These are phyloP conservation scores for Florisuga fusca DNA, from an alignment of 2,797 vertebrate genomes.

Conservation along the genomic window DNA sequence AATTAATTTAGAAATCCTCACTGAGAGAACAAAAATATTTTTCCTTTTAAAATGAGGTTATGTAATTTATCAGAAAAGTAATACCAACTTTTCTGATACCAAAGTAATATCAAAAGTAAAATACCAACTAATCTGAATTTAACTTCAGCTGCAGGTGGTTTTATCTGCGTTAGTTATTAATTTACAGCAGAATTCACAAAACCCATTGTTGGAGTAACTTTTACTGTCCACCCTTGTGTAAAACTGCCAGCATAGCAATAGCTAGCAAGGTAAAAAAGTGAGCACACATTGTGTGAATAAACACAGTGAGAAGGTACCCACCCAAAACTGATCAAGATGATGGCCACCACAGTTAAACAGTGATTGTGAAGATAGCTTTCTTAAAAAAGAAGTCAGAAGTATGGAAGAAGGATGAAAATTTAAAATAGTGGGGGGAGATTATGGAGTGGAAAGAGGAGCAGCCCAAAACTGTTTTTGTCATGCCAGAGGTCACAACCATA, in stretches of 20 bases:
- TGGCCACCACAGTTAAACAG: neutral
- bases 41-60: neutral
- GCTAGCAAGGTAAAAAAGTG: neutral
- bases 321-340: neutral
- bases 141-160: neutral
- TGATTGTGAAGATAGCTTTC: neutral
- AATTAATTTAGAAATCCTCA: neutral
- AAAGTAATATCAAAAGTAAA: too few relatives aligned
- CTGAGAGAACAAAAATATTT: neutral
- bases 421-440: neutral
- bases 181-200: neutral
- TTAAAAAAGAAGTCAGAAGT: neutral
- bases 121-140: neutral
- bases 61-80: too few relatives aligned
- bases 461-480: neutral
- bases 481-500: neutral
- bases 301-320: rapidly evolving
- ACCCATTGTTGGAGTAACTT: neutral
- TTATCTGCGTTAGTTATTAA: neutral
- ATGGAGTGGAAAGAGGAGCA: neutral
- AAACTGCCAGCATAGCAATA: neutral
- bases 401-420: neutral
- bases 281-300: neutral
- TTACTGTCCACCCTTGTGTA: neutral
- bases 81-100: too few relatives aligned